Percentiles rank a stretch among this genome's conserved stretches.
phyloP scores from a whole-genome alignment of 2,888 invertebrate genomes.

The Erebia epiphron region DNA sequence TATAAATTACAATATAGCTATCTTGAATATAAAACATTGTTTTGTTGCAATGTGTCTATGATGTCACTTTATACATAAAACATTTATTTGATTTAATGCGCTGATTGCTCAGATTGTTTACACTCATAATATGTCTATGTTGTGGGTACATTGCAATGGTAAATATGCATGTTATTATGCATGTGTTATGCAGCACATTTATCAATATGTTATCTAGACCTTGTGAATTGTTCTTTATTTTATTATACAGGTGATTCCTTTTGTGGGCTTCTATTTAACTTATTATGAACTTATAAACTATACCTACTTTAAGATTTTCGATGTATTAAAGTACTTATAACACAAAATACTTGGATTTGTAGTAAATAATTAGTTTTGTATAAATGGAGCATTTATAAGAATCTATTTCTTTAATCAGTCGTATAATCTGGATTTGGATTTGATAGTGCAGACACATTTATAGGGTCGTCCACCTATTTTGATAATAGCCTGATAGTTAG shows the following conservation, averaged over 20 bases:
- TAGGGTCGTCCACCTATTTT: constrained; percentile 40
- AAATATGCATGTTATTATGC: constrained; percentile 16
- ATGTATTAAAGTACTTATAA: too few relatives aligned
- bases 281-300: not conserved
- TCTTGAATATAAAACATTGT: not conserved
- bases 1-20: not conserved
- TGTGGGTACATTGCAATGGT: constrained; percentile 20
- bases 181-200: constrained; percentile 15
- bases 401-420: not conserved
- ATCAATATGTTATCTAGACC: constrained; percentile 13
- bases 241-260: not conserved
- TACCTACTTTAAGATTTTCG: too few relatives aligned
- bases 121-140: constrained; percentile 5
- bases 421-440: not conserved
- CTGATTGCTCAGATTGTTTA: constrained; percentile 26
- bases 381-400: not conserved
- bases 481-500: constrained; percentile 39
- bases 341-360: too few relatives aligned
- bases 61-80: constrained; percentile 25
- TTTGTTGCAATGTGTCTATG: constrained; percentile 1
- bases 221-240: not conserved
- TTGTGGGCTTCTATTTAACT: not conserved
- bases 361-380: too few relatives aligned
- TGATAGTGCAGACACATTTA: constrained; percentile 13
- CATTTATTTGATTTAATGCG: constrained; percentile 24